phyloP scores from a whole-genome alignment of 2,888 invertebrate genomes.

The Melitaea athalia region DNA sequence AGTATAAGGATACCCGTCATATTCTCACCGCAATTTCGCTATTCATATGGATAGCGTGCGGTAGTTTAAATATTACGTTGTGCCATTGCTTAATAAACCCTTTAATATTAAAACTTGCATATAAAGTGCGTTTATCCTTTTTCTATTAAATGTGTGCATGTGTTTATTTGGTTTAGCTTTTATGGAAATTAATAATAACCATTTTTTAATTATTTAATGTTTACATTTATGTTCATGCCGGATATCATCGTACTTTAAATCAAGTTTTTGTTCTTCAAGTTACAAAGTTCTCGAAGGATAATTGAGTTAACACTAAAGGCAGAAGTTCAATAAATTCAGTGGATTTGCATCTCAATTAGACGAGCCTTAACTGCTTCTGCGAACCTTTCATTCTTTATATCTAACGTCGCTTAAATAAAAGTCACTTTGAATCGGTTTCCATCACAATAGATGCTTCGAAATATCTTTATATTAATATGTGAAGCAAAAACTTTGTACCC shows the following conservation, averaged over 20 bases:
- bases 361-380: slow-evolving; percentile 26
- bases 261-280: slow-evolving; percentile 27
- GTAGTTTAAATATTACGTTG: slow-evolving; percentile 72
- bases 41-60: slow-evolving; percentile 69
- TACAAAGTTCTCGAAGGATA: slow-evolving; percentile 30
- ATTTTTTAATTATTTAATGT: not conserved
- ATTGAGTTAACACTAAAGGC: slow-evolving; percentile 32
- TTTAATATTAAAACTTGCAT: slow-evolving; percentile 61
- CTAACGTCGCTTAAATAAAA: slow-evolving; percentile 12
- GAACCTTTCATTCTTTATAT: slow-evolving; percentile 34
- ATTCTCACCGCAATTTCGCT: slow-evolving; percentile 61
- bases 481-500: too few species aligned
- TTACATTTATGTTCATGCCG: slow-evolving; percentile 17
- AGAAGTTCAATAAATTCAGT: slow-evolving; percentile 31
- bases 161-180: too few species aligned
- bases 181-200: too few species aligned
- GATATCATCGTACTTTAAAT: slow-evolving; percentile 26
- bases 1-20: slow-evolving; percentile 67
- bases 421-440: slow-evolving; percentile 3
- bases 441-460: not conserved
- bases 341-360: slow-evolving; percentile 37
- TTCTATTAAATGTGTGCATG: not conserved
- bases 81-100: slow-evolving; percentile 61
- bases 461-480: too few species aligned
- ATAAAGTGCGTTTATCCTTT: slow-evolving; percentile 7